Base-by-base conservation (phyloP, 1,140 invertebrate genomes). In the Penaeus vannamei region DNA sequence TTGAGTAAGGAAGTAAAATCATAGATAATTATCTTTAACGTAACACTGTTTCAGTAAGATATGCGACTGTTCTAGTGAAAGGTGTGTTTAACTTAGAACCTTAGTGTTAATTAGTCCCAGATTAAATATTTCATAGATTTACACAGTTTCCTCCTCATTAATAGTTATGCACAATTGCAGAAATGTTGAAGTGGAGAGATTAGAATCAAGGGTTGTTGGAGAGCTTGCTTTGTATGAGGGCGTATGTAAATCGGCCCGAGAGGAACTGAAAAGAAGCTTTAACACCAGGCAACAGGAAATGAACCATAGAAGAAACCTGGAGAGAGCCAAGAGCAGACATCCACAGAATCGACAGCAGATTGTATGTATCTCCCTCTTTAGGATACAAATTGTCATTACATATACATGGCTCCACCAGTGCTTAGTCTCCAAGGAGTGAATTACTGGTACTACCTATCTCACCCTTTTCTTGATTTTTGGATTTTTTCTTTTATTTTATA, bases 311-410 rank as follows among this genome's bases (percentile, higher is more conserved):
- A 64, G 29, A 3, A 77, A 72, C 29, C 72, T 89, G 23, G 87
- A 89, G 80, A 89, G 84, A 66, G 61, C 82, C 29, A 83, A 76
- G n/a, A 89, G 14, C 26, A 81, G 87, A 36, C 64, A 84, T 36
- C 87, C 87, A 26, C 87, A 84, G 26, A 89, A 89, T 59, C 84
- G 87, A 26, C 87, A 89, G 66, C 87, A 89, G 46, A 89, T 89
- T 89, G 87, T 79, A 64, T 42, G 87, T 89, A 26, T 66, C 4
- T 60, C n/a, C 36, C 59, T 59, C 26, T 12, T 42, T 42, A 42
- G 36, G 4, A 7, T 42, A 42, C 8, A 42, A 5, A 42, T 42
- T 42, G 36, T 42, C 36, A 7, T 42, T 42, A 42, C 4, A 2
- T 7, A 42, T 2, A 42, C 36, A 42, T 42, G 3, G 36, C 36